Base-by-base conservation (phyloP, 2,888 invertebrate species). In the Synanthedon myopaeformis region DNA sequence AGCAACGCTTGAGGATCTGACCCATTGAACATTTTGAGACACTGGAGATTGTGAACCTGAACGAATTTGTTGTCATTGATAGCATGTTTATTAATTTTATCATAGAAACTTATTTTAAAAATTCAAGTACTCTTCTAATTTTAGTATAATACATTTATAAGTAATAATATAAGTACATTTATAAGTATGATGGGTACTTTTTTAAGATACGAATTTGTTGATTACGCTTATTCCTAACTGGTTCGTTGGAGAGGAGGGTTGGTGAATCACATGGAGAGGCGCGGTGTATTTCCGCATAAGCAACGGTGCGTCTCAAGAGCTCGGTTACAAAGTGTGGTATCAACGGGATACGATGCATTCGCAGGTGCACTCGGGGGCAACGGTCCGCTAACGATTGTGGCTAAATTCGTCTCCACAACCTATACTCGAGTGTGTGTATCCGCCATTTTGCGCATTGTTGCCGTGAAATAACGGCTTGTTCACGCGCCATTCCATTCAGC, bases 311-410 rank as follows among this genome's bases (percentile, higher is more conserved):
- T 35, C 35, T 35, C 35, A 35, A 35, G 35, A 35, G 35, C 35
- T 35, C 10, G 35, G 6, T 13, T 45, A 45, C 14, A 45, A 45
- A 45, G 13, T 45, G n/a, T 35, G 35, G 35, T 45, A n/a, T n/a
- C 11, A 45, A 45, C 12, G n/a, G 45, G 35, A 35, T 45, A 45
- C 45, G 13, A 35, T 52, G 51, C 51, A 28, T 42, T 35, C 54
- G 57, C 61, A 63, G 66, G 66, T 67, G 67, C 62, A 59, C 58
- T 51, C 58, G 66, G 61, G 76, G 69, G 72, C 77, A 77, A 72
- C 63, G 76, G 66, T 67, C 74, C 65, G 61, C 64, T 69, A 69
- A 74, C 65, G 71, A 67, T 67, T 67, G 68, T 59, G 58, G 66
- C 73, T 76, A 75, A 76, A 72, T 77, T 65, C 55, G 72, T 73